Evolutionary conservation across 1,140 invertebrate genomes (phyloP), one percentile per base, ranked within the genome.

Genomic region (Leptestheria dahalacensis): DNA sequence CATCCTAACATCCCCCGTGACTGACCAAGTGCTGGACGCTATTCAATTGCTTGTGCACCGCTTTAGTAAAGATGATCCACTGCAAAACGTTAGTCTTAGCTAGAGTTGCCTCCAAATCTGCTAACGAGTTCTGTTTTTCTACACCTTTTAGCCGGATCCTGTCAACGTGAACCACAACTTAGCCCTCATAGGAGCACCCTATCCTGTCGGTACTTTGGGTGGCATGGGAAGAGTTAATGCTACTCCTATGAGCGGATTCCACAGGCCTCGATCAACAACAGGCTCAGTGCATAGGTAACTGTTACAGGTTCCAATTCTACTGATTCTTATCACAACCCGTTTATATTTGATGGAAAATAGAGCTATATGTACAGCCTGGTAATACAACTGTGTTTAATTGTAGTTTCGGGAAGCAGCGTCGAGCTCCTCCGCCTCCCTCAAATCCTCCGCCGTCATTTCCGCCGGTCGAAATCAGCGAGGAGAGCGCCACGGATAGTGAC

Each of bases 381-480:
- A 11, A 28, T n/a, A 61, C 24, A 26, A 56, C 10, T 26, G n/a
- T 25, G 47, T 20, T 26, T n/a, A 41, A 41, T 9, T 56, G 33
- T 28, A 24, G 20, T 41, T 57, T 23, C 29, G 58, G 58, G 25
- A 52, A 60, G 63, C 62, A 25, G 71, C 70, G 41, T 72, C 83
- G 83, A 0, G 85, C 85, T 2, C 80, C 87, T 25, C 85, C 85
- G 21, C 66, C 87, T 64, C 85, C 85, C 33, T 67, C 83, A 54
- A 68, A 82, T 64, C 75, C 72, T 52, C 65, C 78, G 3, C 74
- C 74, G 28, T 24, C 50, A 21, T 59, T 47, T 18, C 50, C 50
- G 20, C 46, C 48, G 21, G 24, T 48, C 15, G 50, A 29, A 53
- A 28, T 20, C 20, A 55, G 48, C n/a, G 61, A 60, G 62, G 83